Evolutionary conservation across 1,140 invertebrate species (phyloP).

Genomic region (Zophobas morio): DNA sequence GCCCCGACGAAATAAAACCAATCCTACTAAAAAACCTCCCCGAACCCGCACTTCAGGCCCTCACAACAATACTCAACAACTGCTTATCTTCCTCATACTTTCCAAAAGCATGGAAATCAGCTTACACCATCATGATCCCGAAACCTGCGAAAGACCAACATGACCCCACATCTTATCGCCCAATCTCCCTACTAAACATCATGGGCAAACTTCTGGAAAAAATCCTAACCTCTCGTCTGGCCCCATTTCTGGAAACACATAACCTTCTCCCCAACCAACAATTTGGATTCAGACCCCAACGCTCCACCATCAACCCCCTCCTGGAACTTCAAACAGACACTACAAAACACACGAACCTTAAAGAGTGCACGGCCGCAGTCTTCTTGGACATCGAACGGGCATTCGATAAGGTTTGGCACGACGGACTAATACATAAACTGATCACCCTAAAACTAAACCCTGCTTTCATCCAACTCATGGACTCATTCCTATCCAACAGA

Average conservation of each 20-base stretch:
- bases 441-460: background rate
- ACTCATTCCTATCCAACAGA: constrained; percentile 51
- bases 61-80: constrained; percentile 48
- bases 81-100: constrained; percentile 48
- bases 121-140: constrained; percentile 47
- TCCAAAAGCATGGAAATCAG: constrained; percentile 54
- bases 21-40: constrained; percentile 50
- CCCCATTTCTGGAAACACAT: constrained; percentile 53
- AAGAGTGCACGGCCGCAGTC: constrained; percentile 56
- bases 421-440: constrained; percentile 62
- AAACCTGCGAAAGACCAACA: constrained; percentile 54
- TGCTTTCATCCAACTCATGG: constrained; percentile 7
- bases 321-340: constrained; percentile 57
- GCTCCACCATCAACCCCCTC: constrained; percentile 52
- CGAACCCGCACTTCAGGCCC: constrained; percentile 40
- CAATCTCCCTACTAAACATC: constrained; percentile 61
- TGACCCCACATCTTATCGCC: constrained; percentile 59
- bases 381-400: constrained; percentile 64
- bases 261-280: constrained; percentile 57
- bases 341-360: constrained; percentile 51
- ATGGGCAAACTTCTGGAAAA: constrained; percentile 63
- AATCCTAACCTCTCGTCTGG: constrained; percentile 15
- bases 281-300: constrained; percentile 55
- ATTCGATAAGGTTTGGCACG: constrained; percentile 63
- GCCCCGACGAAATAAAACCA: constrained; percentile 30